Conservation (phyloP, 1,140 invertebrate genomes). For the Trachymyrmex septentrionalis region DNA sequence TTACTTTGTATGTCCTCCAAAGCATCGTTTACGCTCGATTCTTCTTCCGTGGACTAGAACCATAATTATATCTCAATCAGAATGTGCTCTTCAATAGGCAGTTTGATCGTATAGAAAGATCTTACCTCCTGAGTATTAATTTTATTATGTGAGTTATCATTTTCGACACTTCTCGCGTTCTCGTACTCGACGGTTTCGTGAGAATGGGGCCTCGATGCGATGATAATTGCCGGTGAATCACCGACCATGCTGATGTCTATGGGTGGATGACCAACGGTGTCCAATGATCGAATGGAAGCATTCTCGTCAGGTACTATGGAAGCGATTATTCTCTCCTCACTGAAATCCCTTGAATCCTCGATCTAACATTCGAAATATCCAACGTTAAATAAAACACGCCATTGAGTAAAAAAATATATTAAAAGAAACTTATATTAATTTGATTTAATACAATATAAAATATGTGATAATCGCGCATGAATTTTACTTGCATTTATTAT, state of each 20-base stretch:
- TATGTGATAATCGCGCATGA: background rate
- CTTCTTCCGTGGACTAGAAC: constrained; percentile 62
- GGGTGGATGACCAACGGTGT: constrained; percentile 9
- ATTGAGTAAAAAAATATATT: background rate
- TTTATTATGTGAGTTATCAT: constrained; percentile 2
- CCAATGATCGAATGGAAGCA: constrained; percentile 34
- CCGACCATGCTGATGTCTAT: constrained; percentile 38
- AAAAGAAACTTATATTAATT: background rate
- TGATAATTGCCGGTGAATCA: constrained; percentile 69
- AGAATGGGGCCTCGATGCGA: constrained; percentile 71
- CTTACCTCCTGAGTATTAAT: constrained; percentile 52
- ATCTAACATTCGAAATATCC: background rate
- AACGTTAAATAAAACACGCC: background rate
- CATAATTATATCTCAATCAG: background rate
- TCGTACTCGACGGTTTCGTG: constrained; percentile 46
- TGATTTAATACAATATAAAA: constrained; percentile 5
- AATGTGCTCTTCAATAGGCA: background rate
- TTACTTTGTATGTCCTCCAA: constrained; percentile 60
- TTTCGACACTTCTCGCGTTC: constrained; percentile 11
- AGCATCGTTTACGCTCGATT: constrained; percentile 48
- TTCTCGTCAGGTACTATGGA: constrained; percentile 45
- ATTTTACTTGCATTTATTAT: background rate
- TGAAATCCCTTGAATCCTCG: constrained; percentile 36
- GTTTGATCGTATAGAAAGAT: background rate
- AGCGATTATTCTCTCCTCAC: constrained; percentile 52